These are phyloP conservation scores for Liodrosophila aerea DNA, from an alignment of 2,888 invertebrate genomes.

Conservation along the genomic window DNA sequence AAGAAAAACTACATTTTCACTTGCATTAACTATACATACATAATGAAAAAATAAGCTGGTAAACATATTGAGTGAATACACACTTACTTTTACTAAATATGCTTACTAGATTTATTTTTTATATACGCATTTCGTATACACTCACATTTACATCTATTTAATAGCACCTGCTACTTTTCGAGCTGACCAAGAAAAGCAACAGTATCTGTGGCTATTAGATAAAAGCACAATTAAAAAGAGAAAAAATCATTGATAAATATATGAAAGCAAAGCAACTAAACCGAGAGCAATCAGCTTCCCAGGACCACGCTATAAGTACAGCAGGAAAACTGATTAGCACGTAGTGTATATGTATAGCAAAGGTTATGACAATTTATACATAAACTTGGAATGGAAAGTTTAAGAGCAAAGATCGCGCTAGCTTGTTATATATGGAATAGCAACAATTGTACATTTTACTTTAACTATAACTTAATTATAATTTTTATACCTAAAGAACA, in stretches of 20 bases:
- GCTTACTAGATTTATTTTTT: conserved; percentile 58
- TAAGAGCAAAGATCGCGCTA: conserved; percentile 57
- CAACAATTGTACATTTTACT: conserved; percentile 73
- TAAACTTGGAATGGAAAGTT: conserved; percentile 35
- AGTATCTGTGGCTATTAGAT: conserved; percentile 47
- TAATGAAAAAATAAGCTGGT: conserved; percentile 46
- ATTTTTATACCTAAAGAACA: conserved; percentile 58
- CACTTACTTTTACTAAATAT: conserved; percentile 49
- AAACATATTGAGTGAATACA: conserved; percentile 49
- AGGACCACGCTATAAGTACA: not conserved
- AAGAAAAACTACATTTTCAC: conserved; percentile 9
- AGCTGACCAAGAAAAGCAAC: conserved; percentile 57
- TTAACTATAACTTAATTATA: conserved; percentile 60
- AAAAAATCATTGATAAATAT: conserved; percentile 35
- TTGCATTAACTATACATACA: conserved; percentile 20
- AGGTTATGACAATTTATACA: conserved; percentile 69
- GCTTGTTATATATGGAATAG: conserved; percentile 73
- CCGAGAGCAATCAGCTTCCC: not conserved
- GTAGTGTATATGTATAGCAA: conserved; percentile 28
- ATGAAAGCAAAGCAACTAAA: conserved; percentile 3
- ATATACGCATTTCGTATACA: conserved; percentile 42
- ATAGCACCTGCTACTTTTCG: conserved; percentile 59
- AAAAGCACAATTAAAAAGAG: conserved; percentile 6
- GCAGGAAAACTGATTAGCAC: not conserved
- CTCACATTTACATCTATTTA: conserved; percentile 21